These are phyloP conservation scores for Trachelus tabidus DNA, from an alignment of 2,888 invertebrate species.

Conservation along the genomic window DNA sequence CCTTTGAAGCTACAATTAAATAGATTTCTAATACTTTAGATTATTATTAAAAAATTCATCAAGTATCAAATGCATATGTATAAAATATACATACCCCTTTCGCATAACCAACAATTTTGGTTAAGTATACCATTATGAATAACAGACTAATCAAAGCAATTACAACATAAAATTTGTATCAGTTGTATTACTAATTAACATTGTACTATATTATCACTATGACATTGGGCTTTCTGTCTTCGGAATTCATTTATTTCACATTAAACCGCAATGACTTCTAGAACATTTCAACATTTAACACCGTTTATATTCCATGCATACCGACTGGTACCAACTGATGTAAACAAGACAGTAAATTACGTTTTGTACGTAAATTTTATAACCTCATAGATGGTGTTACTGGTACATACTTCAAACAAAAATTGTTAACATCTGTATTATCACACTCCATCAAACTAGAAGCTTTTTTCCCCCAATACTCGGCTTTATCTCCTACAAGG, in stretches of 20 bases:
- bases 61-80: background rate
- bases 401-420: too few species aligned
- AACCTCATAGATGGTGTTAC: too few species aligned
- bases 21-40: background rate
- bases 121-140: slow-evolving; percentile 68
- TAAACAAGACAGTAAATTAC: too few species aligned
- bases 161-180: background rate
- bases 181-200: background rate
- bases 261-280: background rate
- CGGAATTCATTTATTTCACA: background rate
- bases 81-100: slow-evolving; percentile 62
- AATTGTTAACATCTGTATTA: too few species aligned
- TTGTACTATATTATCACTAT: background rate
- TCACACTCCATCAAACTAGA: too few species aligned
- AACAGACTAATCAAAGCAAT: background rate
- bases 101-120: slow-evolving; percentile 65
- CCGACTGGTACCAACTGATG: background rate
- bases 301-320: background rate
- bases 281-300: background rate
- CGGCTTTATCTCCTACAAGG: too few species aligned
- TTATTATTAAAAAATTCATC: background rate
- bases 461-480: too few species aligned
- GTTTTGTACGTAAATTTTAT: too few species aligned
- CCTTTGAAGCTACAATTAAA: slow-evolving; percentile 58
- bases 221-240: too few species aligned